Conservation (phyloP, 2,797 vertebrate species). For the Pempheris klunzingeri region DNA sequence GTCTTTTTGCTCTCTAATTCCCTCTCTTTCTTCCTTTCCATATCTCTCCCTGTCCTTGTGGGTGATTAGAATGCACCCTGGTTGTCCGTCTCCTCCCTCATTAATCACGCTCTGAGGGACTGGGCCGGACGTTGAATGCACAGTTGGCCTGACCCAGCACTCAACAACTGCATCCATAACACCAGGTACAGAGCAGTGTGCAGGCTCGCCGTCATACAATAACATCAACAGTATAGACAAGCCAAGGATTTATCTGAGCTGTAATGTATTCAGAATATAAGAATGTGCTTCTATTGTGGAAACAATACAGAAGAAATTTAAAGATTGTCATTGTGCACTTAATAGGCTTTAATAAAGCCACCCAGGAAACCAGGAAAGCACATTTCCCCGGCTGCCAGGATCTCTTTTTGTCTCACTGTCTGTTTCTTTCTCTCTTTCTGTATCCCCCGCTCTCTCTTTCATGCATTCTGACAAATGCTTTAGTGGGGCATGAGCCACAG, state of each 20-base stretch:
- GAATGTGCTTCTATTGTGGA: conserved; percentile 48
- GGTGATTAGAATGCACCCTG: conserved; percentile 80
- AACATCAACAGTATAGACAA: conserved; percentile 27
- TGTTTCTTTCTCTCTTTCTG: conserved; percentile 16
- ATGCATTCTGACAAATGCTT: conserved; percentile 66
- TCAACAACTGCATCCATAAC: conserved; percentile 61
- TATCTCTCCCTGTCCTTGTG: conserved; percentile 77
- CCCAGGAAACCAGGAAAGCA: conserved; percentile 53
- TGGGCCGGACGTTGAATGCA: conserved; percentile 72
- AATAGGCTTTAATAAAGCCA: conserved; percentile 73
- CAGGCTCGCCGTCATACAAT: conserved; percentile 22
- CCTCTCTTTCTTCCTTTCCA: conserved; percentile 11
- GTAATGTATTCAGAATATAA: conserved; percentile 40
- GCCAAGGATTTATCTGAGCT: conserved; percentile 32
- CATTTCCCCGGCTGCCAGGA: conserved; percentile 59
- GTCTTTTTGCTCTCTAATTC: conserved; percentile 17
- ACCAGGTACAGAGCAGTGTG: conserved; percentile 30
- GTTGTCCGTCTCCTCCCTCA: conserved; percentile 77
- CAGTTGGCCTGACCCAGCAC: conserved; percentile 70
- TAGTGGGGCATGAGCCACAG: conserved; percentile 63
- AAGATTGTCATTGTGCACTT: conserved; percentile 59
- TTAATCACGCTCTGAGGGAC: conserved; percentile 81
- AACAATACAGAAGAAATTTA: conserved; percentile 55
- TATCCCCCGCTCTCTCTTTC: conserved; percentile 21
- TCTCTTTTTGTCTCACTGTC: conserved; percentile 40